phyloP scores from a whole-genome alignment of 30 jellyfish, hydroid and myxozoan genomes.

The Catostylus mosaicus region DNA sequence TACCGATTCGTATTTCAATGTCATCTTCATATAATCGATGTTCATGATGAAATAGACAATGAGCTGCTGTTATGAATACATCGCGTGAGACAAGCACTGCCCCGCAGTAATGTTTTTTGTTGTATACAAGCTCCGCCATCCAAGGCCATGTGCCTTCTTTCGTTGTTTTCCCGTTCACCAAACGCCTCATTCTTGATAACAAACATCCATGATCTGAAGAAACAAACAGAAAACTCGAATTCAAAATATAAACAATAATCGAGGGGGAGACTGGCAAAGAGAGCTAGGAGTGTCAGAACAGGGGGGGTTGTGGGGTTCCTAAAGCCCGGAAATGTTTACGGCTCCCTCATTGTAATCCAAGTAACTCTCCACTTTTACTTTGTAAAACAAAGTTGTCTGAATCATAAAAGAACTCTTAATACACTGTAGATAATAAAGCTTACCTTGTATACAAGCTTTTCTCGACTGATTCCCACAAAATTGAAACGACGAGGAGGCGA shows the following conservation, averaged over 20 bases:
- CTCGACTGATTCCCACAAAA: slow-evolving; percentile 2
- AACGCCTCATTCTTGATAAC: slow-evolving; percentile 62
- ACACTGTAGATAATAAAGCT: not conserved
- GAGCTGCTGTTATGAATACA: slow-evolving; percentile 81
- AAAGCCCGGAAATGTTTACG: too few species aligned
- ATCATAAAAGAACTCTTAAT: too few species aligned
- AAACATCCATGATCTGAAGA: slow-evolving; percentile 30
- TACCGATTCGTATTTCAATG: slow-evolving; percentile 62
- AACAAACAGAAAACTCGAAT: not conserved
- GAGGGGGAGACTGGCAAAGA: too few species aligned
- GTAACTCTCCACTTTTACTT: too few species aligned
- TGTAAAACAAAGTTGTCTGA: too few species aligned
- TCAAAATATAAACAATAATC: too few species aligned
- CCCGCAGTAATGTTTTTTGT: slow-evolving; percentile 68
- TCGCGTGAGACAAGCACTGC: slow-evolving; percentile 59
- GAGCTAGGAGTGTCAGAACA: too few species aligned
- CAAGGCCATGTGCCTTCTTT: slow-evolving; percentile 78
- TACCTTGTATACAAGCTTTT: slow-evolving; percentile 14
- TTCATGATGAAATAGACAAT: slow-evolving; percentile 61
- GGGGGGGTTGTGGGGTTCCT: too few species aligned
- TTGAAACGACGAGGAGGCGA: not conserved
- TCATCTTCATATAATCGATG: slow-evolving; percentile 34
- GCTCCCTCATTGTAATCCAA: too few species aligned
- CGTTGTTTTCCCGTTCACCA: slow-evolving; percentile 64
- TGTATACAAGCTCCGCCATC: slow-evolving; percentile 80